A percentile compares a stretch with the other conserved stretches of the same genome.
phyloP scores from a whole-genome alignment of 2,113 vertebrate genomes.

The Engraulis encrasicolus region DNA sequence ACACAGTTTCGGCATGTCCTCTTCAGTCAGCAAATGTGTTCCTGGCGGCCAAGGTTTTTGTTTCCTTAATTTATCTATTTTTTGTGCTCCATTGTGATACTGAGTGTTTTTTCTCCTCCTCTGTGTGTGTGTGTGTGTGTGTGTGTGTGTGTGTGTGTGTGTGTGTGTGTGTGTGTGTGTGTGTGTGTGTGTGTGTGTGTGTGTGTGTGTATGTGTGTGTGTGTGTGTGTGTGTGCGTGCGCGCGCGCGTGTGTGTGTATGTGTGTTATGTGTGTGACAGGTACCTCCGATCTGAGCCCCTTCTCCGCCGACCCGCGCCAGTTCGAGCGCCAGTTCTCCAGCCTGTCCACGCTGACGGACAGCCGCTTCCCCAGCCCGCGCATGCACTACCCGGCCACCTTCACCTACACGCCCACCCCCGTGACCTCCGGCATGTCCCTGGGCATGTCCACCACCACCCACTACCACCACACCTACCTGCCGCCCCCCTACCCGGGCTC shows the following conservation, averaged over 20 bases:
- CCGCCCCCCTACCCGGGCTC: conserved; percentile 98
- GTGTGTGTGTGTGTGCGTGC: no score
- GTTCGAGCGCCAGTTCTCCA: conserved; percentile 90
- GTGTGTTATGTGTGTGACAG: conserved; percentile 78
- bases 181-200: no score
- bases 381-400: conserved; percentile 99
- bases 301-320: conserved; percentile 84
- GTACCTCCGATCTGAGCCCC: conserved; percentile 96
- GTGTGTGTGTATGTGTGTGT: no score
- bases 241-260: no score
- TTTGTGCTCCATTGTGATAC: not conserved
- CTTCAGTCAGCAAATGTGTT: not conserved
- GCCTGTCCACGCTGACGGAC: conserved; percentile 95
- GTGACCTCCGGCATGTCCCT: conserved; percentile 98
- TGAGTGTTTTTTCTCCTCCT: not conserved
- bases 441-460: conserved; percentile 84
- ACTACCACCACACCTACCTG: conserved; percentile 99
- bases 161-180: no score
- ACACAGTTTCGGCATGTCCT: not conserved
- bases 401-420: conserved; percentile 93
- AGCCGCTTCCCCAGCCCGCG: conserved; percentile 95
- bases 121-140: no score
- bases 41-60: not conserved
- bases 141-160: no score
- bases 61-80: no score